Evolutionary conservation across 2,113 vertebrate genomes (phyloP).

Genomic region (Clarias macrocephalus): DNA sequence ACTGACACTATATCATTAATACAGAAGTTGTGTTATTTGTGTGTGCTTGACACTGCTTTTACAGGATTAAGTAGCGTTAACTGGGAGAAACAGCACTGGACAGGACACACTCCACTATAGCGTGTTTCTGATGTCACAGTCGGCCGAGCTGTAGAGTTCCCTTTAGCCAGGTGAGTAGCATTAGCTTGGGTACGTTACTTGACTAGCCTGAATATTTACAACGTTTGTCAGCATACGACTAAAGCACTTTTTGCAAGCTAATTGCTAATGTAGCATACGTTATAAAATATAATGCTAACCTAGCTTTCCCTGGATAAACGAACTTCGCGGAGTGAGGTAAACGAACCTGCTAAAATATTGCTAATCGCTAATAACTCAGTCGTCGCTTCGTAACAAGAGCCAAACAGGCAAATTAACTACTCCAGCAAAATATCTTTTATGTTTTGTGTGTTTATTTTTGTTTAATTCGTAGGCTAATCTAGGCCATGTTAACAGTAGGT

Average conservation of each 20-base stretch:
- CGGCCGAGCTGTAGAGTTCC: neutral
- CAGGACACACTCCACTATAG: neutral
- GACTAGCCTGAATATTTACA: neutral
- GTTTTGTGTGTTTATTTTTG: neutral
- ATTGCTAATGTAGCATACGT: neutral
- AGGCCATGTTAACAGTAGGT: neutral
- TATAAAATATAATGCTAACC: neutral
- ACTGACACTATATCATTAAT: neutral
- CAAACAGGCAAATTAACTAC: neutral
- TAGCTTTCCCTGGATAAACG: neutral
- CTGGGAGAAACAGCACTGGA: neutral
- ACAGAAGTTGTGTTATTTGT: neutral
- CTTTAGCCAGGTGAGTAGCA: conserved; percentile 5
- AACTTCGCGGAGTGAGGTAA: neutral
- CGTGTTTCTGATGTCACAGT: neutral
- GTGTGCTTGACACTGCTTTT: neutral
- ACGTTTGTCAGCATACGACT: too few species aligned
- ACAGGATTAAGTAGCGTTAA: neutral
- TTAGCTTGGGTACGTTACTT: neutral
- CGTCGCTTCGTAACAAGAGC: neutral
- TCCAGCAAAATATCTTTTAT: neutral
- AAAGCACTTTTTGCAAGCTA: neutral
- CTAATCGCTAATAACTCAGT: neutral
- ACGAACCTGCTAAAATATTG: neutral
- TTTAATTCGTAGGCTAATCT: neutral